phyloP scores from a whole-genome alignment of 2,113 vertebrate species.

The Pachyramphus minor region DNA sequence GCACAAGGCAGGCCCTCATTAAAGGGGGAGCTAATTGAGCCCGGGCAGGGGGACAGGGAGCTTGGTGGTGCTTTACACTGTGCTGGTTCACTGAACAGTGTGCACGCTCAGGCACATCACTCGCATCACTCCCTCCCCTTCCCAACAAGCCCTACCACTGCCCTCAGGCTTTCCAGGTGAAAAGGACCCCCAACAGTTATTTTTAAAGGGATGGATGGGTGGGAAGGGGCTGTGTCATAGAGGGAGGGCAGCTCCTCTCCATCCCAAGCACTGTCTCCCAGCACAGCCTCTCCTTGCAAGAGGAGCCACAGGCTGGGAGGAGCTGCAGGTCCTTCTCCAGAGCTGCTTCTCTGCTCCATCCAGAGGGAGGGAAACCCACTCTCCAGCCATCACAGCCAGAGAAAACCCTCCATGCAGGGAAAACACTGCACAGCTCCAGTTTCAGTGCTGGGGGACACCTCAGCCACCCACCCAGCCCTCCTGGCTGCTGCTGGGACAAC shows the following conservation, averaged over 20 bases:
- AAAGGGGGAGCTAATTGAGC: background rate
- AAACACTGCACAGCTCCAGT: background rate
- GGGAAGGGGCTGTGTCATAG: background rate
- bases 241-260: background rate
- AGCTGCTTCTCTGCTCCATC: background rate
- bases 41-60: background rate
- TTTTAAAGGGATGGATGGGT: background rate
- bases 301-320: accelerated
- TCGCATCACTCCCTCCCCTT: background rate
- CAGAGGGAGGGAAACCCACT: accelerated
- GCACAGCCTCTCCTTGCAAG: background rate
- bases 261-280: accelerated
- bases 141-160: background rate
- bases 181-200: background rate
- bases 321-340: background rate
- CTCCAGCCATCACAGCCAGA: accelerated
- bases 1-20: slow-evolving; percentile 20
- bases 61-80: accelerated
- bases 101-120: accelerated
- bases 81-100: background rate
- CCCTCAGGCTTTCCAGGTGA: background rate
- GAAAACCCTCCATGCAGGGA: accelerated
- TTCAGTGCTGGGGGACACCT: background rate
- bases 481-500: background rate
- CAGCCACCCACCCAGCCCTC: background rate